Evolutionary conservation across 2,888 invertebrate species (phyloP).

Genomic region (Ecdyonurus torrentis): DNA sequence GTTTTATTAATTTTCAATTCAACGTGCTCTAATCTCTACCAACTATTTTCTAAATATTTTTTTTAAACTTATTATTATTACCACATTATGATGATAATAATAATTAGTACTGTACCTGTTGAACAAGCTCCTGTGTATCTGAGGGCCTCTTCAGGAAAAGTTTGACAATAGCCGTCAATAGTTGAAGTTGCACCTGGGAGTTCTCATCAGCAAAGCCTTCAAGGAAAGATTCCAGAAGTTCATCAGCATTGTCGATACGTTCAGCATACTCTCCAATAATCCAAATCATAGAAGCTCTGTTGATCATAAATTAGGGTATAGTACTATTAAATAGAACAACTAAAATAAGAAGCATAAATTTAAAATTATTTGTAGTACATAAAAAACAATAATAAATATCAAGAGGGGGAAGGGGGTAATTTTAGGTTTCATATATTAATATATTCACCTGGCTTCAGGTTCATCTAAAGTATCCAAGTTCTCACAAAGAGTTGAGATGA

Average conservation of each 20-base stretch:
- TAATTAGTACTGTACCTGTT: slow-evolving; percentile 40
- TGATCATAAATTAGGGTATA: no score
- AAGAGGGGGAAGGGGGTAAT: no score
- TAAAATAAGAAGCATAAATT: not conserved
- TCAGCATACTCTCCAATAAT: slow-evolving; percentile 91
- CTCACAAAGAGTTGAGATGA: slow-evolving; percentile 96
- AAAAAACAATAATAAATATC: no score
- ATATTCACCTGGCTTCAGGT: slow-evolving; percentile 61
- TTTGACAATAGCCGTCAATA: slow-evolving; percentile 96
- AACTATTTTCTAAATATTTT: no score
- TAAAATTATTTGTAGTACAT: not conserved
- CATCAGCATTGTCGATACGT: slow-evolving; percentile 98
- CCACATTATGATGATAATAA: no score
- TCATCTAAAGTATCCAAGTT: slow-evolving; percentile 97
- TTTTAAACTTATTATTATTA: no score
- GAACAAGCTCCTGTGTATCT: slow-evolving; percentile 96
- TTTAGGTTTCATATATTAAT: no score
- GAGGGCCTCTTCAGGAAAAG: slow-evolving; percentile 95
- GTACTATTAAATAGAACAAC: not conserved
- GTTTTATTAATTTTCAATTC: no score
- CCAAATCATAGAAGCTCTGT: slow-evolving; percentile 86
- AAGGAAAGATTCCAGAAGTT: slow-evolving; percentile 90
- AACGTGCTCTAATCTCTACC: no score
- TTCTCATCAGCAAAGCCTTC: slow-evolving; percentile 98
- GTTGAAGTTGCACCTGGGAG: slow-evolving; percentile 88